These are phyloP conservation scores for Mesembrinibis cayennensis DNA, from an alignment of 2,113 vertebrate genomes.

Conservation along the genomic window DNA sequence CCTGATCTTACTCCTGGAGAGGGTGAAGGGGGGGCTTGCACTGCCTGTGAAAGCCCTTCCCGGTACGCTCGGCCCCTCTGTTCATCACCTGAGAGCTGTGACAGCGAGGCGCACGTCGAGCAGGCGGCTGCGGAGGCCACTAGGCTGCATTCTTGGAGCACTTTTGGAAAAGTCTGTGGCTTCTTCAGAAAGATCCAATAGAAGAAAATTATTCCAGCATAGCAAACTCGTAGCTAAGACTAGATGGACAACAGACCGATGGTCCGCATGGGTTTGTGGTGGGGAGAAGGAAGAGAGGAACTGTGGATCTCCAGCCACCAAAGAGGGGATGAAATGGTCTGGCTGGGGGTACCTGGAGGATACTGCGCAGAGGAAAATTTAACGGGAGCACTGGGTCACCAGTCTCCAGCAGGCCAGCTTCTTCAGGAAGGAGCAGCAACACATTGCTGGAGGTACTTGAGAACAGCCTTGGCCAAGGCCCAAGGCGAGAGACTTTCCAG, in stretches of 20 bases:
- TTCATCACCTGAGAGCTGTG: background rate
- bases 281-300: background rate
- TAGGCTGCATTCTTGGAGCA: slow-evolving; percentile 11
- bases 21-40: accelerated
- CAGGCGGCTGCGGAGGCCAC: background rate
- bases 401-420: background rate
- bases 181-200: background rate
- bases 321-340: background rate
- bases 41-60: background rate
- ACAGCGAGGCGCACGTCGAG: background rate
- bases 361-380: background rate
- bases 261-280: background rate
- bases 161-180: background rate
- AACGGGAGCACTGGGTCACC: background rate
- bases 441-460: slow-evolving; percentile 5
- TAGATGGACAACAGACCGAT: background rate
- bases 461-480: slow-evolving; percentile 35
- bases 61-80: accelerated
- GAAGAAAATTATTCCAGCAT: background rate
- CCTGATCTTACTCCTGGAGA: slow-evolving; percentile 9
- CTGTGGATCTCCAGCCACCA: background rate
- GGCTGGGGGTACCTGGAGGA: background rate
- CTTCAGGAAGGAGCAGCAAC: slow-evolving; percentile 8
- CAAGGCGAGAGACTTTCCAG: slow-evolving; percentile 45
- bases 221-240: background rate